Evolutionary conservation across 2,888 invertebrate genomes (phyloP), one percentile per base, ranked within the genome.

Genomic region (Heliconius charithonia): DNA sequence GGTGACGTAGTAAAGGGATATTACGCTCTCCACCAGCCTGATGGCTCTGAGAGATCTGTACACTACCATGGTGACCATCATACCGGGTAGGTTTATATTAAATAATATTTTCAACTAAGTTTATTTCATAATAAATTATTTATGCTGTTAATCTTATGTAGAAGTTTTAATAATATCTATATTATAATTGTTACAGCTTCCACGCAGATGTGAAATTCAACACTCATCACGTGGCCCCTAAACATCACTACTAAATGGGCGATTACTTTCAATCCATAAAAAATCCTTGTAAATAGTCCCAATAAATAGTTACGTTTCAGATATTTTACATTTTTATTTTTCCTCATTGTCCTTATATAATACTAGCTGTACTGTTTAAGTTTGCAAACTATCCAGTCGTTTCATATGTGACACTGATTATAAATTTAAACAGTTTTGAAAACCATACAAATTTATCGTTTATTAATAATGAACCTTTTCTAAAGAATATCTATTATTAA

Each of bases 161-260:
- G 7, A 6, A 56, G 7, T 56, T 22, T 22, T 56, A 22, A 56
- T 6, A 56, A 56, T 56, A 56, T 22, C 56, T 19, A 3, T 32
- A 32, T 66, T 19, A 29, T 32, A 32, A 37, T 83, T 72, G 7
- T 87, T 86, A 69, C 90, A 93, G 93, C 74, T 93, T 93, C 87
- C 93, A 93, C 82, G 93, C 93, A 59, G 91, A 91, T 73, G 92
- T 93, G 75, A 93, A 93, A 81, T 89, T 91, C 86, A 88, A 89
- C 83, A 93, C 91, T 77, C 92, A 93, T 84, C 93, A 93, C 84
- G 85, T 92, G 66, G 65, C 27, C 29, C 65, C 65, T 1, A 65
- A 65, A 19, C 65, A 65, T 65, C 65, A 65, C 7, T 65, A 65
- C 7, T 65, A 37, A 37, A 63, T 25, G 13, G 16, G 29, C 3